Conservation (phyloP, 1,140 invertebrate genomes). For the Pseudomyrmex dendroicus region DNA sequence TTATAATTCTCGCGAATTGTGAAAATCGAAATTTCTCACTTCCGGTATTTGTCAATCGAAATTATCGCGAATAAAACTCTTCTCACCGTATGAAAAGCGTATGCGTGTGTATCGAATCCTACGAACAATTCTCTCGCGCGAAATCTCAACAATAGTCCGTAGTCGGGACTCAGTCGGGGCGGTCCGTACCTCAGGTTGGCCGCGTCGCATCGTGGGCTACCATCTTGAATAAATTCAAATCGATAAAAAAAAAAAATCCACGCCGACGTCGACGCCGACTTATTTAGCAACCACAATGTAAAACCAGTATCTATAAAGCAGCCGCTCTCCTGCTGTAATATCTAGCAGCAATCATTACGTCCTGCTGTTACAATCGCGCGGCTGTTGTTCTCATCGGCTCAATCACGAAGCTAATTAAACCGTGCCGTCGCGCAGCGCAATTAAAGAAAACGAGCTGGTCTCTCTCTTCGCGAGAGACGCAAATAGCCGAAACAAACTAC, state of each 20-base stretch:
- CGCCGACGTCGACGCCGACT: slow-evolving; percentile 40
- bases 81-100: slow-evolving; percentile 10
- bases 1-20: background rate
- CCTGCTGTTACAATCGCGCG: slow-evolving; percentile 10
- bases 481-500: slow-evolving; percentile 23
- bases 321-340: slow-evolving; percentile 18
- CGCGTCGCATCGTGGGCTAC: slow-evolving; percentile 24
- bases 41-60: background rate
- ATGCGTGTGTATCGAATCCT: slow-evolving; percentile 26
- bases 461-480: background rate
- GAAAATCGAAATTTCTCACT: background rate
- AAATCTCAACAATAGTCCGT: slow-evolving; percentile 22
- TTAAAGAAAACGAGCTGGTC: slow-evolving; percentile 39
- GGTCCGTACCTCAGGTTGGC: background rate
- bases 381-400: slow-evolving; percentile 47
- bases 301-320: slow-evolving; percentile 35
- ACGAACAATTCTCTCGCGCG: background rate
- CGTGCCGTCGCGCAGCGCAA: slow-evolving; percentile 20
- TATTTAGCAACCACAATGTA: slow-evolving; percentile 39
- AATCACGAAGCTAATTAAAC: slow-evolving; percentile 46
- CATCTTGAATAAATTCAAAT: slow-evolving; percentile 49
- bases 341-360: slow-evolving; percentile 41
- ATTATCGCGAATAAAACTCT: background rate
- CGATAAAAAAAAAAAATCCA: slow-evolving; percentile 18
- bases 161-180: background rate